Evolutionary conservation across 1,140 invertebrate genomes (phyloP).

Genomic region (Aricia agestis): DNA sequence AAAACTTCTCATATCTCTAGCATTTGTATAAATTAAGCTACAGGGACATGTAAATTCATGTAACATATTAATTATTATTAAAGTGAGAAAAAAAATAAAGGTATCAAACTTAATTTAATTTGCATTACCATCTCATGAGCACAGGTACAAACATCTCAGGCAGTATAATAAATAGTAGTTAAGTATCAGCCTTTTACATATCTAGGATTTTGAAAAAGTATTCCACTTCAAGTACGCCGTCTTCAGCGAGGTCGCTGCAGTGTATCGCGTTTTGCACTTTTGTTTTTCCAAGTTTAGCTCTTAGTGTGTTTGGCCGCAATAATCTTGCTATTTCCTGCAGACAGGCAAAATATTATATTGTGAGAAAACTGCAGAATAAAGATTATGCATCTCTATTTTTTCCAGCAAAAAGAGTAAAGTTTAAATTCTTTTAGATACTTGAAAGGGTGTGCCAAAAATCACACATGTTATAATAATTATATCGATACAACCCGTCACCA

Average conservation of each 20-base stretch:
- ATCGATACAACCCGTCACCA: no score
- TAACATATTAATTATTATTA: no score
- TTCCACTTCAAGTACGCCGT: conserved; percentile 89
- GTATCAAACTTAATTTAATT: not conserved
- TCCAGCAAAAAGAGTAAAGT: no score
- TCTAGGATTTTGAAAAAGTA: conserved; percentile 87
- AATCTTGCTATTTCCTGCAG: conserved; percentile 88
- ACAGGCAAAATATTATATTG: not conserved
- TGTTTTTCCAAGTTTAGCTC: conserved; percentile 89
- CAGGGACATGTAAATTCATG: no score
- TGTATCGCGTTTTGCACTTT: conserved; percentile 93
- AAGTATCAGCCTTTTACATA: conserved; percentile 44
- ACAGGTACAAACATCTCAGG: not conserved
- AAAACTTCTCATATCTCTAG: no score
- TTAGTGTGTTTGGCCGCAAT: conserved; percentile 87
- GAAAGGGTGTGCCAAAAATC: no score
- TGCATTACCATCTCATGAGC: not conserved
- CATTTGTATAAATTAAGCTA: no score
- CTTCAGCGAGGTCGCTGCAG: conserved; percentile 94
- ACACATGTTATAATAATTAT: no score
- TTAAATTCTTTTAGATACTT: no score
- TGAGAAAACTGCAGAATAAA: no score
- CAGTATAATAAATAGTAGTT: not conserved
- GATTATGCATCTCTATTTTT: no score
- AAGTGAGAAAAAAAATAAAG: no score